Evolutionary conservation across 2,113 vertebrate species (phyloP), one percentile per base, ranked within the genome.

Genomic region (Thunnus maccoyii): DNA sequence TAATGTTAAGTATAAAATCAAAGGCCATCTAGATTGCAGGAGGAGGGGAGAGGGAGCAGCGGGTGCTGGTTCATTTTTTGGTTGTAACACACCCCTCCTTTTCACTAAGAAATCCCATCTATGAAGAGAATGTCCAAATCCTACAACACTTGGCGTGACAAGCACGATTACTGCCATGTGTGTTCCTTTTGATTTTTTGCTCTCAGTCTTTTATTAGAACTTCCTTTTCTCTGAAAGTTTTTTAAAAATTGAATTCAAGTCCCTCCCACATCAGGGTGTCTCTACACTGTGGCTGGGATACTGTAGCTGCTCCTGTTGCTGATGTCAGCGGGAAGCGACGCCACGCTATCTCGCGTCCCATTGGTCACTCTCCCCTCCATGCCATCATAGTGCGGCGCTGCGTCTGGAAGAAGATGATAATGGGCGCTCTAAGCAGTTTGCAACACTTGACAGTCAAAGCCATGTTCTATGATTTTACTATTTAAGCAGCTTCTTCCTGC

Each of bases 331-430:
- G 89, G 92, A 82, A 91, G 78, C 61, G 91, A 90, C 3, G 89
- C 76, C 87, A 72, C 55, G 72, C 90, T 94, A 93, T 78, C 86
- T 89, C 82, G 79, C 25, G 57, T 91, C 91, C 93, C 89, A 90
- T 92, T 92, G 89, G 92, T 91, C 88, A 55, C 90, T 89, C 86
- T 94, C 89, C 87, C 91, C 91, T 91, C 89, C 84, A 44, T 85
- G 90, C 80, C 86, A 81, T 91, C 88, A 93, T 78, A 93, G 89
- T 83, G 76, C 52, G 78, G 66, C 76, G 65, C 91, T 93, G 89
- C 90, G 90, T 86, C 95, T 96, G 93, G 81, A 95, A 95, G 86
- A 81, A 93, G 88, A 95, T 85, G 86, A 92, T 86, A 93, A 84
- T 54, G 76, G 76, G 47, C 50, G 51, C 72, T 62, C 92, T 91